Conservation (phyloP, 1,140 invertebrate species). For the Tyrophagus putrescentiae region DNA sequence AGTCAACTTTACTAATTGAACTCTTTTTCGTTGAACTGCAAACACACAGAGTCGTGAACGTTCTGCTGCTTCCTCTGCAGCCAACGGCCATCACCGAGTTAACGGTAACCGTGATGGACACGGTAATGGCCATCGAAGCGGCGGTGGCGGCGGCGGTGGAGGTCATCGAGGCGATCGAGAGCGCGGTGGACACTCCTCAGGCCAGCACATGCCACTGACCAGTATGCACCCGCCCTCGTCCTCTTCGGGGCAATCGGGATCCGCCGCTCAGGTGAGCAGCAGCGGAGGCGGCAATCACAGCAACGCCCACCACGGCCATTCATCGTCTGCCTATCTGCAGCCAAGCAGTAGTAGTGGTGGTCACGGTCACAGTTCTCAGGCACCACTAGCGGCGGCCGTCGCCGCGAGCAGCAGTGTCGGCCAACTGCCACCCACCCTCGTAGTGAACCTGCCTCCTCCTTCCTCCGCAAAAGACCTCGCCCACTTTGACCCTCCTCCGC, state of each 20-base stretch:
- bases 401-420: background rate
- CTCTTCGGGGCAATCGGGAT: background rate
- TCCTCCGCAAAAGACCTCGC: slow-evolving; percentile 17
- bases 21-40: too few relatives aligned
- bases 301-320: background rate
- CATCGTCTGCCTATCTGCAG: too few relatives aligned
- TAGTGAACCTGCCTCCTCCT: slow-evolving; percentile 11
- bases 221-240: background rate
- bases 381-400: background rate
- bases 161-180: background rate
- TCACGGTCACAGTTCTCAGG: background rate
- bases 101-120: background rate
- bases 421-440: slow-evolving; percentile 2
- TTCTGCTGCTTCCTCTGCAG: background rate
- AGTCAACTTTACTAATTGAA: too few relatives aligned
- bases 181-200: too few relatives aligned
- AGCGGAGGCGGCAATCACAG: background rate
- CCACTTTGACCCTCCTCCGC: slow-evolving; percentile 30
- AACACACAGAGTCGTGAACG: slow-evolving; percentile 7
- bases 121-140: background rate
- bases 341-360: background rate
- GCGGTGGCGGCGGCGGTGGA: background rate
- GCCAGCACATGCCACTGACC: slow-evolving; percentile 1
- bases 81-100: background rate
- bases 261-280: background rate